Evolutionary conservation across 1,140 invertebrate species (phyloP), one percentile per base, ranked within the genome.

Genomic region (Eulimnadia texana): DNA sequence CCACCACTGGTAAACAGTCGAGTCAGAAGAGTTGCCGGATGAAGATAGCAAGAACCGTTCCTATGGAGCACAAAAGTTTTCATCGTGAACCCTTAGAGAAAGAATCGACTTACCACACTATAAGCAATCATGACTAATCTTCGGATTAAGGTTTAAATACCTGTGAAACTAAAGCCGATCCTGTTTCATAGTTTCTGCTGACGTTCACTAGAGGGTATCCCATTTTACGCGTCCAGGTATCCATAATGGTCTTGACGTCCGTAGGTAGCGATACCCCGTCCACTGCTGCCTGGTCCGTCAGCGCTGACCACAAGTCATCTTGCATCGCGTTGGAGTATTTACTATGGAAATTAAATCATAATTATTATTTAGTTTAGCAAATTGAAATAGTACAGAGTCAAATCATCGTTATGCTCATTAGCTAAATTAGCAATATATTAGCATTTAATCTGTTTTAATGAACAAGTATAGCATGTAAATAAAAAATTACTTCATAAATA

Each of bases 141-240:
- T 9, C 23, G 50, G 16, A 9, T 51, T 22, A 42, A 42, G 33
- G 33, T 9, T 42, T 42, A 6, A 72, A 66, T 67, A 79, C 77
- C 70, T 86, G 84, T 20, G 72, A 76, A 10, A 89, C 72, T 2
- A 64, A 70, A 3, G 82, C 75, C 0, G 70, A 68, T 33, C 79
- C 75, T 3, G 71, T 75, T 13, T 77, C 69, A 67, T 89, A 86
- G 70, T 86, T 71, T 54, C 83, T 78, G 1, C 67, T 79, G 0
- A 92, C 80, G 1, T 80, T 88, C 1, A 94, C 74, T 0, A 93
- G 80, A 0, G 91, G 91, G 71, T 85, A 93, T 0, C 87, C 87
- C 62, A 84, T 88, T 73, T 93, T 88, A 11, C 90, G 70, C 0
- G 88, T 92, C 90, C 91, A 95, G 0, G 89, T 90, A 66, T 93